Conservation (phyloP, 2,888 invertebrate genomes). For the Cantharis rustica region DNA sequence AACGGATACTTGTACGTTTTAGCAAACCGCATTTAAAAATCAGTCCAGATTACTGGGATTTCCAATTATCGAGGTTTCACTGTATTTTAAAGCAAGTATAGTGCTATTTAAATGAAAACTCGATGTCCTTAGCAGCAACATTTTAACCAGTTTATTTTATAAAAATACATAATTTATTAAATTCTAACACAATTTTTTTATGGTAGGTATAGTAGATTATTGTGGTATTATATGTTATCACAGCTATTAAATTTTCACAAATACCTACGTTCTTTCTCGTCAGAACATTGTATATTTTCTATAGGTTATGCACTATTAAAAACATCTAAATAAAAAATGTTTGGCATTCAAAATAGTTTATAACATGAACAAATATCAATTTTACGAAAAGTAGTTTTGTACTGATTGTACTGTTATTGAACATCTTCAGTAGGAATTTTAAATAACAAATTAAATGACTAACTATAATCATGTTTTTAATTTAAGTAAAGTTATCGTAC, state of each 20-base stretch:
- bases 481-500: background rate
- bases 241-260: background rate
- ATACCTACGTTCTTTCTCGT: background rate
- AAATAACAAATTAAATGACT: background rate
- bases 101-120: background rate
- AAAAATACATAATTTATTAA: background rate
- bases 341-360: background rate
- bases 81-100: background rate
- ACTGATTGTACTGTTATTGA: too few relatives aligned
- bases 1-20: background rate
- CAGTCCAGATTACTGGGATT: background rate
- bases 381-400: background rate
- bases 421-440: background rate
- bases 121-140: background rate
- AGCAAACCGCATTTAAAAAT: background rate
- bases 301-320: too few relatives aligned
- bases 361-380: background rate
- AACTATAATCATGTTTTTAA: background rate
- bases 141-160: background rate
- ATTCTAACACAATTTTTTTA: background rate
- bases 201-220: background rate
- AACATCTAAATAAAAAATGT: too few relatives aligned
- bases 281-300: background rate
- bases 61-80: background rate
- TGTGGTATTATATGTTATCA: background rate